Conservation (phyloP, 2,888 invertebrate genomes). For the Aphidoletes aphidimyza region DNA sequence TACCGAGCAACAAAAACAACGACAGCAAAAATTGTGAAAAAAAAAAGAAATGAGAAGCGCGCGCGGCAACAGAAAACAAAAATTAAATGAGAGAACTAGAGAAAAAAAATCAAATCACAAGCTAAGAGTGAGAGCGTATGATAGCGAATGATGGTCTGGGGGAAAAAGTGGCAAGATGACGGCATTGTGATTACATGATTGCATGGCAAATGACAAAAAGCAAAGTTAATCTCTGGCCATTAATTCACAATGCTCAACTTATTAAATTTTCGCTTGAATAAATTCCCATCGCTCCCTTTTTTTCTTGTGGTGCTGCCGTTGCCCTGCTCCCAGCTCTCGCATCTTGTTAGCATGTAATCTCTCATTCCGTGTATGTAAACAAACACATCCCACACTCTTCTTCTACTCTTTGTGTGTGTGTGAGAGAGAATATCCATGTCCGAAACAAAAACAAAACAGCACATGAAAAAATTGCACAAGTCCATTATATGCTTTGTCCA, state of each 20-base stretch:
- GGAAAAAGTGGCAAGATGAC: constrained; percentile 36
- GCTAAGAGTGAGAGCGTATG: background rate
- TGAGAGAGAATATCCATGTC: background rate
- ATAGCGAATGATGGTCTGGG: no score
- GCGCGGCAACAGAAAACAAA: background rate
- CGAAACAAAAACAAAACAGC: constrained; percentile 27
- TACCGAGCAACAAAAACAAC: no score
- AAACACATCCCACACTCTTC: background rate
- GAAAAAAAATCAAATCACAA: background rate
- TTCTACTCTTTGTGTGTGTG: no score
- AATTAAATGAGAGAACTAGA: background rate
- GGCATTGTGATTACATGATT: constrained; percentile 51
- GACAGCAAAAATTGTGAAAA: background rate
- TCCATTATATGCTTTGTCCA: constrained; percentile 34
- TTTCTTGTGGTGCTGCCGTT: background rate
- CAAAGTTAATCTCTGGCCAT: constrained; percentile 51
- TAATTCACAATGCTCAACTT: constrained; percentile 49
- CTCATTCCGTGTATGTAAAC: background rate
- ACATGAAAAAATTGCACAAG: background rate
- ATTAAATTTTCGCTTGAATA: constrained; percentile 51
- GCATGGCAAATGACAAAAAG: constrained; percentile 51
- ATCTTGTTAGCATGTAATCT: constrained; percentile 38
- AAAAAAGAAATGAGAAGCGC: background rate
- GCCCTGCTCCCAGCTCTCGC: background rate
- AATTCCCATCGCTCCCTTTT: constrained; percentile 3